Evolutionary conservation across 2,113 vertebrate genomes (phyloP).

Genomic region (Solea solea): DNA sequence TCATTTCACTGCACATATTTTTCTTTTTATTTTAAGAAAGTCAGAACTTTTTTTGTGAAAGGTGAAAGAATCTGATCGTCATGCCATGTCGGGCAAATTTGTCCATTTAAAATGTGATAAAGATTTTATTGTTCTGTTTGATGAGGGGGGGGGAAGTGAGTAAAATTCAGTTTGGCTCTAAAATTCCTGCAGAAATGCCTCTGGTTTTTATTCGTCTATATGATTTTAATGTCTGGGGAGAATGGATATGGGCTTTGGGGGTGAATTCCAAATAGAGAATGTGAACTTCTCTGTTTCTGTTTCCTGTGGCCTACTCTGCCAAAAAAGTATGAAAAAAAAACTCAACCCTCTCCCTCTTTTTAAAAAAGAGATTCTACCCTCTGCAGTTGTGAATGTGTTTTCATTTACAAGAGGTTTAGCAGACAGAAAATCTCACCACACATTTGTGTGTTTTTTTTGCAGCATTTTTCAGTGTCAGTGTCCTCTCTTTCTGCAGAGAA

Average conservation of each 20-base stretch:
- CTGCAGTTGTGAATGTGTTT: constrained; percentile 51
- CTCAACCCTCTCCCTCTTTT: background rate
- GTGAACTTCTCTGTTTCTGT: constrained; percentile 56
- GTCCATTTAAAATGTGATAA: constrained; percentile 39
- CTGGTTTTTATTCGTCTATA: constrained; percentile 63
- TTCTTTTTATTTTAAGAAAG: background rate
- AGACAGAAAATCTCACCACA: constrained; percentile 39
- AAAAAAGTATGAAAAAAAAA: constrained; percentile 55
- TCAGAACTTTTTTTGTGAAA: constrained; percentile 25
- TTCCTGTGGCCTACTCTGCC: constrained; percentile 51
- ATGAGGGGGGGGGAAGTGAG: background rate
- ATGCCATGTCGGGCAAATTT: constrained; percentile 5
- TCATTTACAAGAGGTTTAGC: constrained; percentile 51
- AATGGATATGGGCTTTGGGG: constrained; percentile 56
- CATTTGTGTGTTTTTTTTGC: background rate
- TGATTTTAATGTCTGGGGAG: constrained; percentile 60
- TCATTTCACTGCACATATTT: background rate
- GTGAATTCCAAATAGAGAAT: constrained; percentile 60
- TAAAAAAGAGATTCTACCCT: constrained; percentile 15
- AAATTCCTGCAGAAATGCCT: constrained; percentile 53
- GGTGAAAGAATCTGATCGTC: background rate
- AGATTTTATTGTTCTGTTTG: constrained; percentile 41
- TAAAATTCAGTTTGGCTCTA: constrained; percentile 10
- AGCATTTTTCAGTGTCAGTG: constrained; percentile 8
- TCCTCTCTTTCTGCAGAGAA: background rate